phyloP scores from a whole-genome alignment of 1,140 invertebrate species.

The Solenopsis invicta region DNA sequence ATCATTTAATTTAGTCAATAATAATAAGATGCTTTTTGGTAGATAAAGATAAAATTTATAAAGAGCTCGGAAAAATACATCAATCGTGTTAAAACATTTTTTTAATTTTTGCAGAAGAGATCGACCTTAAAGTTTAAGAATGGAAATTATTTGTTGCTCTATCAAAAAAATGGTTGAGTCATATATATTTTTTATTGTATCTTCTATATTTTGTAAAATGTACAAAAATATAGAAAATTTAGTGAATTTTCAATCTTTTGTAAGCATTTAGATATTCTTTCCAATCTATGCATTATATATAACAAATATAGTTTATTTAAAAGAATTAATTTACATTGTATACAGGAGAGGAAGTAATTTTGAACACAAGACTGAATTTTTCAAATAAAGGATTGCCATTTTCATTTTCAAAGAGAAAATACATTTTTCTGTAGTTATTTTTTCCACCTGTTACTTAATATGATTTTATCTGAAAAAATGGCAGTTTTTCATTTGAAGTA shows the following conservation, averaged over 20 bases:
- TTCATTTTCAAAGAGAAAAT: not conserved
- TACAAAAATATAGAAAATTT: too few species aligned
- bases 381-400: not conserved
- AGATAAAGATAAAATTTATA: constrained; percentile 6
- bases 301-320: constrained; percentile 4
- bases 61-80: constrained; percentile 16
- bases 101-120: not conserved
- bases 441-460: not conserved
- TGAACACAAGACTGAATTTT: not conserved
- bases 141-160: not conserved
- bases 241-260: not conserved
- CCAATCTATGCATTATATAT: constrained; percentile 33
- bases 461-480: not conserved
- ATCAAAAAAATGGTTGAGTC: not conserved
- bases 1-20: constrained; percentile 14
- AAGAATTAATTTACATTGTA: not conserved
- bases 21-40: constrained; percentile 1
- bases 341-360: not conserved
- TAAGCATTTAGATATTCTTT: constrained; percentile 37
- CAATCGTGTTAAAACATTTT: constrained; percentile 3
- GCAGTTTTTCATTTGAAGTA: not conserved
- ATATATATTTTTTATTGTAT: constrained; percentile 4
- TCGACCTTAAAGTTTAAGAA: not conserved
- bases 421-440: not conserved
- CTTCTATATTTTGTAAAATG: not conserved